Base-by-base conservation (phyloP, 2,797 vertebrate genomes). In the Mycteria americana region DNA sequence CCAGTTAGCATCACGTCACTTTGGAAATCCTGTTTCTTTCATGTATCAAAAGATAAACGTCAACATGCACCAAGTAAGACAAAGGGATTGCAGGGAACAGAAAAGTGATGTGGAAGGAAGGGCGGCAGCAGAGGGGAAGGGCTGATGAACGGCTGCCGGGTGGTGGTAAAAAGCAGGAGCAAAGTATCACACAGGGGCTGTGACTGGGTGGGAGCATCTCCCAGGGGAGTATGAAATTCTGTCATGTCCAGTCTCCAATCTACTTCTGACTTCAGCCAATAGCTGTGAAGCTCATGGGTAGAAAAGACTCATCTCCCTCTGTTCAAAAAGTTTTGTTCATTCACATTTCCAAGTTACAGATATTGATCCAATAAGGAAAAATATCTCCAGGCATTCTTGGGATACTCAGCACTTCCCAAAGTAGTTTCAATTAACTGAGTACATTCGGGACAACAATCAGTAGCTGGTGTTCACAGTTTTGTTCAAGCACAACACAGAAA, bases 21-120 rank as follows among this genome's bases (percentile, higher is more conserved):
- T 25, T 4, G 14, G 35, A 73, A 86, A 86, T 18, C 13, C 75
- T 53, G n/a, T 56, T 91, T 70, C 59, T 79, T 59, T 68, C 60
- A 45, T 0, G 0, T 13, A 43, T 2, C 21, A 27, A 13, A 62
- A 74, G 62, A 63, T 15, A 48, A 10, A 76, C 0, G 46, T 60
- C 74, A 43, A n/a, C 43, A 13, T 2, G 21, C 81, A 76, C 24
- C 43, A 12, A 53, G 5, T 2, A 7, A 63, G 30, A 48, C 21
- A 41, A 46, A 2, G 1, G 45, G 60, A 60, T 0, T 18, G 57
- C 22, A 53, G n/a, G 75, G 85, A 70, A 79, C 19, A 57, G 63
- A 37, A 18, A 15, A 73, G 59, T 0, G 0, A 18, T 54, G 92
- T 33, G 67, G 53, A 45, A 19, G 60, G 43, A 35, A 54, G 16